Evolutionary conservation across 2,888 invertebrate species (phyloP).

Genomic region (Microctonus hyperodae): DNA sequence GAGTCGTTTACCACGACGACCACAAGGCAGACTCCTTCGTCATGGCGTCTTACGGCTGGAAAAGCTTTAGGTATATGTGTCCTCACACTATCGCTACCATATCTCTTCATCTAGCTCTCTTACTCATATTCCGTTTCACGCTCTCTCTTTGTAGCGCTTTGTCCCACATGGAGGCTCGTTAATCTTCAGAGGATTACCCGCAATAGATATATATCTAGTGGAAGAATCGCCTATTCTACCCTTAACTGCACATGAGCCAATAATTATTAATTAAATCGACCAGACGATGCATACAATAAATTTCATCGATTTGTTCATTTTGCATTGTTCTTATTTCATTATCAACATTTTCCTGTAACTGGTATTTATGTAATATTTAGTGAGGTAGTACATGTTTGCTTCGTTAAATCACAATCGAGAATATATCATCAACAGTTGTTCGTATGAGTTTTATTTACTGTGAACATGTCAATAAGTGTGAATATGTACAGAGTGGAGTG

Average conservation of each 20-base stretch:
- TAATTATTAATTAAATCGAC: slow-evolving; percentile 57
- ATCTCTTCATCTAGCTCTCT: slow-evolving; percentile 36
- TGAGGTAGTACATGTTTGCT: neutral
- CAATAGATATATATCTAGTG: slow-evolving; percentile 37
- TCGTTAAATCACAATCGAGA: neutral
- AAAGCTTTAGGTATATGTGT: slow-evolving; percentile 37
- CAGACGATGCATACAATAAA: slow-evolving; percentile 35
- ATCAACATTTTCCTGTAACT: neutral
- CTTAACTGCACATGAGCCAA: slow-evolving; percentile 41
- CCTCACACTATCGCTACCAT: neutral
- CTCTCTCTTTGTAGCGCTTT: slow-evolving; percentile 25
- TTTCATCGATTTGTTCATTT: neutral
- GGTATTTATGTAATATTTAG: neutral
- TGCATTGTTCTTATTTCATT: neutral
- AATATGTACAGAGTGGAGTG: slow-evolving; percentile 35
- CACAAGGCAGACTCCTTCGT: slow-evolving; percentile 49
- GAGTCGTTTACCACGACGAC: slow-evolving; percentile 51
- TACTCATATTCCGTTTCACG: slow-evolving; percentile 29
- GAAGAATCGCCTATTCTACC: slow-evolving; percentile 51
- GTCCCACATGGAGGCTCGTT: slow-evolving; percentile 48
- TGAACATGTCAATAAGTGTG: neutral
- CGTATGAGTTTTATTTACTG: neutral
- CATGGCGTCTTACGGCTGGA: slow-evolving; percentile 52
- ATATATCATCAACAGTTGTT: neutral
- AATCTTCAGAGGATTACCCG: slow-evolving; percentile 58